These are phyloP conservation scores for Hydrotaea cyrtoneurina DNA, from an alignment of 2,888 invertebrate genomes.

Conservation along the genomic window DNA sequence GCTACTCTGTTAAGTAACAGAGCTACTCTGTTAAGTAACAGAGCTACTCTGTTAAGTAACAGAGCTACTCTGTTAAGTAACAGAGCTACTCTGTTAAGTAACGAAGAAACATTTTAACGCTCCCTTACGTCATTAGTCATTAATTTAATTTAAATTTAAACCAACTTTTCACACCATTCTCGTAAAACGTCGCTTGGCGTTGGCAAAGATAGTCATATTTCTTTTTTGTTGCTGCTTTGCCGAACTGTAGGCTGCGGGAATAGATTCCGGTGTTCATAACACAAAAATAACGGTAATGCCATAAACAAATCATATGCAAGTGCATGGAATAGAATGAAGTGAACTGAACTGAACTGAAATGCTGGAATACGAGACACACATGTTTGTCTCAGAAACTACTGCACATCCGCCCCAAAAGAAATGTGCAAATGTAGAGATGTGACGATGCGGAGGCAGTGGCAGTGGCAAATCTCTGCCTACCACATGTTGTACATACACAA, in stretches of 20 bases:
- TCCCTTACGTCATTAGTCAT: too few relatives aligned
- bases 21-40: too few relatives aligned
- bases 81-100: too few relatives aligned
- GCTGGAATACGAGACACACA: conserved; percentile 14
- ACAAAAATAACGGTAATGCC: conserved; percentile 46
- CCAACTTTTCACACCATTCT: conserved; percentile 5
- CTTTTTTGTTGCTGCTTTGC: neutral
- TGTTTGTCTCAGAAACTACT: neutral
- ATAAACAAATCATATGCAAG: conserved; percentile 23
- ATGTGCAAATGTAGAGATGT: conserved; percentile 24
- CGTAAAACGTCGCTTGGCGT: neutral
- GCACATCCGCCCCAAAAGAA: neutral
- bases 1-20: too few relatives aligned
- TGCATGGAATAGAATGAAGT: conserved; percentile 2
- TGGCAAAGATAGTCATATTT: conserved; percentile 8
- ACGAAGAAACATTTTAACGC: too few relatives aligned
- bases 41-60: too few relatives aligned
- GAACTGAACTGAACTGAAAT: too few relatives aligned
- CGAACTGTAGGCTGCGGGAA: conserved; percentile 54
- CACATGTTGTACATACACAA: conserved; percentile 14
- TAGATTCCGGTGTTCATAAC: conserved; percentile 42
- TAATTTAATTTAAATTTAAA: too few relatives aligned
- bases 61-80: too few relatives aligned
- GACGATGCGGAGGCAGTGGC: too few relatives aligned
- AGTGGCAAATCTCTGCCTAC: conserved; percentile 48